These are phyloP conservation scores for Craniophora ligustri DNA, from an alignment of 2,888 invertebrate genomes.

Conservation along the genomic window DNA sequence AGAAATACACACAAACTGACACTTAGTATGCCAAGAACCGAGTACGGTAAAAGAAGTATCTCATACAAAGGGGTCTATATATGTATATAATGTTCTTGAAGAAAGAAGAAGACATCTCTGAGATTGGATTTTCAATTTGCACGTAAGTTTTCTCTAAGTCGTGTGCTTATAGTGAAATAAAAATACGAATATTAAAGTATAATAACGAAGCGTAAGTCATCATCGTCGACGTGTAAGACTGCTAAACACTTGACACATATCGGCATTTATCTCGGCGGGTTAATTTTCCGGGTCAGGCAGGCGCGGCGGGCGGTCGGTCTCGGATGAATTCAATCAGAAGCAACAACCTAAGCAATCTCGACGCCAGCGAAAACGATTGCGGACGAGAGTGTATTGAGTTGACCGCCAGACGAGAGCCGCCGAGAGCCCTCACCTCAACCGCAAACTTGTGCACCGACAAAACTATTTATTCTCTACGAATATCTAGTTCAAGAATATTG, in stretches of 20 bases:
- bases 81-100: not conserved
- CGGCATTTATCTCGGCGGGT: slow-evolving; percentile 77
- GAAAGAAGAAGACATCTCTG: slow-evolving; percentile 26
- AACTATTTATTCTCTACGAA: slow-evolving; percentile 65
- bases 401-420: slow-evolving; percentile 72
- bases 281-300: slow-evolving; percentile 78
- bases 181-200: slow-evolving; percentile 18
- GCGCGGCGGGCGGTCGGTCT: slow-evolving; percentile 58
- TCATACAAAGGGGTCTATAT: not conserved
- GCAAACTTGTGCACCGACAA: slow-evolving; percentile 65
- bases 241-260: slow-evolving; percentile 75
- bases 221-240: slow-evolving; percentile 57
- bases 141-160: slow-evolving; percentile 18
- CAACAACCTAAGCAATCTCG: slow-evolving; percentile 84
- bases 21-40: no score
- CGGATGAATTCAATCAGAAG: slow-evolving; percentile 84
- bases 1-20: no score
- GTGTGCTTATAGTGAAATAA: slow-evolving; percentile 14
- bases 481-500: slow-evolving; percentile 54
- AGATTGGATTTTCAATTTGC: slow-evolving; percentile 12
- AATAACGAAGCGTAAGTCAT: slow-evolving; percentile 39
- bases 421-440: slow-evolving; percentile 70
- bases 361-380: slow-evolving; percentile 78
- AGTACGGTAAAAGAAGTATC: no score
- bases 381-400: slow-evolving; percentile 79